Conservation (phyloP, 2,113 vertebrate species). For the Triplophysa siluroides region DNA sequence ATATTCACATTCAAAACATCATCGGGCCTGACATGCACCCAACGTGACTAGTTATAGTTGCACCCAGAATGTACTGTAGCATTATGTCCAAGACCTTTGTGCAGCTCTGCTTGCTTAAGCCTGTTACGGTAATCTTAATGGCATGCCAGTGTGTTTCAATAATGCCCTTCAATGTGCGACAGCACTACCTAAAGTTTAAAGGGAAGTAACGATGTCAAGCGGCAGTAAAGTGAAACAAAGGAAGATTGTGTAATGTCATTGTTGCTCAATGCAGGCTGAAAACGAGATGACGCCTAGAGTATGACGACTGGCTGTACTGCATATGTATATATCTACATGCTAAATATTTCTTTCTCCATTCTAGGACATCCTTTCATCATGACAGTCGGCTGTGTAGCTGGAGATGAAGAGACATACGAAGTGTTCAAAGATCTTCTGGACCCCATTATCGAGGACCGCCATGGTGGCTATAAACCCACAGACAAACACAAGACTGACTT, state of each 20-base stretch:
- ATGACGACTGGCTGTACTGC: background rate
- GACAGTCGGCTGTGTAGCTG: conserved; percentile 92
- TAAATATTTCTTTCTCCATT: conserved; percentile 33
- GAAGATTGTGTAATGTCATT: background rate
- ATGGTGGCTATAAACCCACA: conserved; percentile 90
- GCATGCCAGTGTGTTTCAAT: background rate
- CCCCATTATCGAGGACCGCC: conserved; percentile 91
- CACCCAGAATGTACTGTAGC: background rate
- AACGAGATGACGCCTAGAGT: too few relatives aligned
- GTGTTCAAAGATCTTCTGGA: conserved; percentile 90
- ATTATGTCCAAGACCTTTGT: background rate
- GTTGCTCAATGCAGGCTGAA: background rate
- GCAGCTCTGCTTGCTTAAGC: background rate
- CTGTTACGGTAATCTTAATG: background rate
- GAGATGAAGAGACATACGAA: conserved; percentile 90
- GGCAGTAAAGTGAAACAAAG: background rate
- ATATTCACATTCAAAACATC: background rate
- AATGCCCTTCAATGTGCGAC: background rate
- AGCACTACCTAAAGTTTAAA: background rate
- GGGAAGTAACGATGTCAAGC: too few relatives aligned
- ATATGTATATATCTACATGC: too few relatives aligned
- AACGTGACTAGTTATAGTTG: background rate
- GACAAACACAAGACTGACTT: conserved; percentile 94
- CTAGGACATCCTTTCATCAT: conserved; percentile 93
- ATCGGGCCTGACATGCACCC: background rate